Base-by-base conservation (phyloP, 2,888 invertebrate species). In the Lampropteryx suffumata region DNA sequence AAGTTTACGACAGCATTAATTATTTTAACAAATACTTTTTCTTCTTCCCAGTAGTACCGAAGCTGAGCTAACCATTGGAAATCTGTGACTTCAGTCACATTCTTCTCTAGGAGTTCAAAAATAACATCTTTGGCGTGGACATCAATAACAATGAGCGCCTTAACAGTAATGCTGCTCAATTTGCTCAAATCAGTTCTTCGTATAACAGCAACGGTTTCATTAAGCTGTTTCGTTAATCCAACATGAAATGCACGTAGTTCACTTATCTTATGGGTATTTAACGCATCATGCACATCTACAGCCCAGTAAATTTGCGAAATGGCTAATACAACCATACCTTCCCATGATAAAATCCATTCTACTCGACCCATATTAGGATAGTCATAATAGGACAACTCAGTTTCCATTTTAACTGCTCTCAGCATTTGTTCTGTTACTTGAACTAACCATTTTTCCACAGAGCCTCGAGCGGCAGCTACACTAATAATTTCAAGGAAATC, bases 41-140 rank as follows among this genome's bases (percentile, higher is more conserved):
- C 93, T 56, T 94, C 91, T 69, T 94, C 93, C 93, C 94, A 95
- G 73, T 97, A 97, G 76, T 97, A 97, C 44, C 94, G 91, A 59
- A 97, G 82, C 74, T 97, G 96, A 1, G 96, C 92, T 61, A 96
- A 79, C 97, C 97, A 97, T 73, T 95, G 94, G 76, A 97, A 97
- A 81, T 97, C 96, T 34, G 91, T 93, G 52, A 94, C 94, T 61
- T 92, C 91, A n/a, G 85, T 83, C 0, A 96, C 94, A 54, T 91
- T 87, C 68, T 94, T 92, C 14, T 91, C 87, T 1, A 92, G 71
- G 32, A 95, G 82, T 6, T 94, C 93, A 64, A 92, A 90, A 8
- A 95, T 94, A 0, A 96, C 95, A 79, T 97, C 96, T 78, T 95
- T 94, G 2, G 96, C 95, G 66, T 97, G 97, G 0, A 97, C 96